phyloP scores from a whole-genome alignment of 2,888 invertebrate genomes.

The Idaea dimidiata region DNA sequence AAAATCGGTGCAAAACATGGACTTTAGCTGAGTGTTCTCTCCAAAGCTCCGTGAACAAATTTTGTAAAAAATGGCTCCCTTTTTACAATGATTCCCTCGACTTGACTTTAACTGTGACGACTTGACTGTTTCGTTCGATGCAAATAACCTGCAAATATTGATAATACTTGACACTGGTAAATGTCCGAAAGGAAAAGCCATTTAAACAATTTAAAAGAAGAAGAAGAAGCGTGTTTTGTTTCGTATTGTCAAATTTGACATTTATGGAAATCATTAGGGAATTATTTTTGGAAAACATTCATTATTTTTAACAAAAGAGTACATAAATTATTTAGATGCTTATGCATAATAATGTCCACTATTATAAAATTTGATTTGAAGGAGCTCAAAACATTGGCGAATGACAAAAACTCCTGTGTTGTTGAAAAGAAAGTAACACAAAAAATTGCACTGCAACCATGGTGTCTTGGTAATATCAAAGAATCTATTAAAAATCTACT shows the following conservation, averaged over 20 bases:
- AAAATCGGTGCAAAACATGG: no score
- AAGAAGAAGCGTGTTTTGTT: background rate
- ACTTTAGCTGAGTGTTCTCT: no score
- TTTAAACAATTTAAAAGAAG: no score
- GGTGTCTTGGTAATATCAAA: slow-evolving; percentile 81
- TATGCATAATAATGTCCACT: slow-evolving; percentile 53
- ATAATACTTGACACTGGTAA: no score
- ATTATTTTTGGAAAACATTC: slow-evolving; percentile 7
- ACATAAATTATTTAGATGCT: slow-evolving; percentile 12
- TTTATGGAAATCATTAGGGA: background rate
- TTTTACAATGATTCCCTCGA: no score
- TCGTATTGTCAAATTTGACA: background rate
- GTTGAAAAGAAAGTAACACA: slow-evolving; percentile 76
- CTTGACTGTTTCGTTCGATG: no score
- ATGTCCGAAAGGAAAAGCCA: no score
- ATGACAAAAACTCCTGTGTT: slow-evolving; percentile 81
- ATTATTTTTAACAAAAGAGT: slow-evolving; percentile 4
- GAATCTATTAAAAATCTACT: slow-evolving; percentile 81
- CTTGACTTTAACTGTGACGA: no score
- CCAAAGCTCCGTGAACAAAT: no score
- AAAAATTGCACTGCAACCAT: slow-evolving; percentile 83
- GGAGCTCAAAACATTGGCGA: slow-evolving; percentile 76
- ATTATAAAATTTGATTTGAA: slow-evolving; percentile 76
- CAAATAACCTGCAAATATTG: no score
- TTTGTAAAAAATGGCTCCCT: no score